phyloP scores from a whole-genome alignment of 2,797 vertebrate genomes.

The Mus minutoides region DNA sequence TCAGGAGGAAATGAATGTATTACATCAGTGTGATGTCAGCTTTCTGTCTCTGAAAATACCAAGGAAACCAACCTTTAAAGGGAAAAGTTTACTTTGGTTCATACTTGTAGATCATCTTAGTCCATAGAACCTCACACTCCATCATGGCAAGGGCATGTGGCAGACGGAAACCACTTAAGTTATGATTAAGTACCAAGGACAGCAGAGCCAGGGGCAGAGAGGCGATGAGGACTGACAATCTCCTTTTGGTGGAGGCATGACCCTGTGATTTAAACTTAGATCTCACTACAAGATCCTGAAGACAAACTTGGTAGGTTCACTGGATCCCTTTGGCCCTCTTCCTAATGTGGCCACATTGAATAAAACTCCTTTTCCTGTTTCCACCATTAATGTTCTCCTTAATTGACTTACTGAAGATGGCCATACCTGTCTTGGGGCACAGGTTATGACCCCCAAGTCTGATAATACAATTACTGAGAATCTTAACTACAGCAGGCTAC shows the following conservation, averaged over 20 bases:
- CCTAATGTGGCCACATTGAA: background rate
- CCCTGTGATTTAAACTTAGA: background rate
- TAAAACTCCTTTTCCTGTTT: background rate
- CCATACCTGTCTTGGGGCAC: background rate
- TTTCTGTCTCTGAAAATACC: background rate
- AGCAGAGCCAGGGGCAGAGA: background rate
- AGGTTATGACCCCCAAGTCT: background rate
- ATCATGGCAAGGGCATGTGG: background rate
- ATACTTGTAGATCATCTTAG: background rate
- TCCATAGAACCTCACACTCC: too few species aligned
- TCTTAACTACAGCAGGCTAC: background rate
- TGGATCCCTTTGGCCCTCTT: background rate
- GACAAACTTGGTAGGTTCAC: background rate
- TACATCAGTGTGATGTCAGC: background rate
- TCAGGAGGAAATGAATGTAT: background rate
- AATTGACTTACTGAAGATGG: background rate
- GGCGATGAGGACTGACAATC: background rate
- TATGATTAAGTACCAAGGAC: background rate
- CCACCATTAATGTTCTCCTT: background rate
- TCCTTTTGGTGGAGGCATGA: background rate
- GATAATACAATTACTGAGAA: background rate
- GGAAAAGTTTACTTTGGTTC: background rate
- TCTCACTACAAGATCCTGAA: background rate
- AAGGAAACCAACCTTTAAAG: background rate
- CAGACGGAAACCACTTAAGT: background rate